phyloP scores from a whole-genome alignment of 2,113 vertebrate genomes.

The Gymnobelideus leadbeateri region DNA sequence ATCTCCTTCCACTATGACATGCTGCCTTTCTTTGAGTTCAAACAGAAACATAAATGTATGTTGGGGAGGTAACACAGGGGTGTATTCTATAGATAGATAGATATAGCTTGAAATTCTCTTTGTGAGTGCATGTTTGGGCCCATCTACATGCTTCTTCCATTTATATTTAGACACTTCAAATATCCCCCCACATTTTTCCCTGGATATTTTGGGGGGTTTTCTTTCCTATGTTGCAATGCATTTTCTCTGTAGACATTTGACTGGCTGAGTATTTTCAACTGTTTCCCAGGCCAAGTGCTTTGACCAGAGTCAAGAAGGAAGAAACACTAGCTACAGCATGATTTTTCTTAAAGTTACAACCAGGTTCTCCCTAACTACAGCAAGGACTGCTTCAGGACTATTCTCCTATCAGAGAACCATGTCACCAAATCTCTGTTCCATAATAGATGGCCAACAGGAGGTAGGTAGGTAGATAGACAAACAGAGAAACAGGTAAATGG shows the following conservation, averaged over 20 bases:
- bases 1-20: not conserved
- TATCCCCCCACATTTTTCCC: slow-evolving; percentile 17
- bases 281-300: slow-evolving; percentile 26
- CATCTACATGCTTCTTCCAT: slow-evolving; percentile 1
- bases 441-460: slow-evolving; percentile 8
- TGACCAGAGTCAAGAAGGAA: slow-evolving; percentile 29
- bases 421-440: slow-evolving; percentile 57
- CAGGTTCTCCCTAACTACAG: not conserved
- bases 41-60: not conserved
- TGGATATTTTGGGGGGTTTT: not conserved
- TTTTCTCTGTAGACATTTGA: slow-evolving; percentile 55
- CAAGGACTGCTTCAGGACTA: slow-evolving; percentile 27
- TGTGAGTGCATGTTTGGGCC: not conserved
- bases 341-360: slow-evolving; percentile 22
- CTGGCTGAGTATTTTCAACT: slow-evolving; percentile 28
- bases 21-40: not conserved
- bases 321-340: not conserved
- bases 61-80: not conserved
- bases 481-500: slow-evolving; percentile 75
- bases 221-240: slow-evolving; percentile 42
- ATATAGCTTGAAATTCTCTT: slow-evolving; percentile 51
- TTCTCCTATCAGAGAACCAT: slow-evolving; percentile 55
- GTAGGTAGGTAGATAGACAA: slow-evolving; percentile 67
- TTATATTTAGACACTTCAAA: slow-evolving; percentile 61
- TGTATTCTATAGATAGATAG: slow-evolving; percentile 57